A percentile compares a stretch with the other conserved stretches of the same genome.
Evolutionary conservation across 2,113 vertebrate species (phyloP).

Genomic region (Muscicapa adusta): DNA sequence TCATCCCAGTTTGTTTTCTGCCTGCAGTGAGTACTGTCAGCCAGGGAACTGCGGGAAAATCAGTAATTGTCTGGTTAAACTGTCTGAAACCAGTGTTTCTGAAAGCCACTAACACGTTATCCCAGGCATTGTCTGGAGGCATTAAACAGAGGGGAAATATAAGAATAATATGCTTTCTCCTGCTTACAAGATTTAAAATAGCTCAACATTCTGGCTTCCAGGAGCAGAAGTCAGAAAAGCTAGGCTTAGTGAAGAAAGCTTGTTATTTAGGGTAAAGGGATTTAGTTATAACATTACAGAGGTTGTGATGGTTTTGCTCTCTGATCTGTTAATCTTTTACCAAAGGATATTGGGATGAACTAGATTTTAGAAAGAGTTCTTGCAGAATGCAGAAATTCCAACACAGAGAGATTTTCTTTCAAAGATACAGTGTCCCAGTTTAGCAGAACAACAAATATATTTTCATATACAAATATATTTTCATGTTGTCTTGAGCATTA

Average conservation of each 20-base stretch:
- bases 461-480: background rate
- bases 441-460: background rate
- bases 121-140: background rate
- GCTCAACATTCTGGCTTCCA: background rate
- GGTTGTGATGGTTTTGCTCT: background rate
- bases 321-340: conserved; percentile 47
- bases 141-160: background rate
- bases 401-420: background rate
- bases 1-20: background rate
- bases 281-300: conserved; percentile 13
- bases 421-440: background rate
- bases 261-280: conserved; percentile 46
- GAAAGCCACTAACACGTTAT: background rate
- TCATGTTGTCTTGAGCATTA: background rate
- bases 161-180: background rate
- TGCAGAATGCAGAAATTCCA: background rate
- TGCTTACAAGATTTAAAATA: conserved; percentile 37
- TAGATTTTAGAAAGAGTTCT: background rate
- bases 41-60: background rate
- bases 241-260: conserved; percentile 12
- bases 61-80: background rate
- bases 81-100: background rate
- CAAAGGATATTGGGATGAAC: background rate
- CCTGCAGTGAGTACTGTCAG: background rate
- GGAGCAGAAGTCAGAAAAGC: background rate